A percentile compares a stretch with the other conserved stretches of the same genome.
Evolutionary conservation across 2,113 vertebrate genomes (phyloP).

Genomic region (Columba janthina): DNA sequence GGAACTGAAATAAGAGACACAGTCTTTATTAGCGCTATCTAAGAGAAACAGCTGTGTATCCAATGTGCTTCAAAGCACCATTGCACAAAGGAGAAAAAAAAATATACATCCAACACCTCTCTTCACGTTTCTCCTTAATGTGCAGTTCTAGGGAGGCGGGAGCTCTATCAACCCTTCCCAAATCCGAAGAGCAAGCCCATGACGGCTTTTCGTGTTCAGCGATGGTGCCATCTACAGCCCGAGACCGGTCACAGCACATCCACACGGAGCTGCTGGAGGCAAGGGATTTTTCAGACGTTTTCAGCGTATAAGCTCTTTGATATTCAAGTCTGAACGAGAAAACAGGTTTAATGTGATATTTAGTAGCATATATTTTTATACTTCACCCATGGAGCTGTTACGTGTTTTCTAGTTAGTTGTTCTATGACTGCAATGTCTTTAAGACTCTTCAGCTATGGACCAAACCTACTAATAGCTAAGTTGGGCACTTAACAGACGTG

Average conservation of each 20-base stretch:
- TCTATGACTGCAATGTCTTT: background rate
- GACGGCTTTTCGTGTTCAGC: background rate
- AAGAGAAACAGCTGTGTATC: background rate
- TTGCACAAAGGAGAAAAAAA: background rate
- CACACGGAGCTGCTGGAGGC: accelerated
- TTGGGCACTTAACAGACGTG: background rate
- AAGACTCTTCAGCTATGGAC: background rate
- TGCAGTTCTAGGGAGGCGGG: background rate
- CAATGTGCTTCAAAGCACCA: background rate
- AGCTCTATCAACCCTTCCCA: background rate
- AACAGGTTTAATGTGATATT: accelerated
- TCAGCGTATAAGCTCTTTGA: background rate
- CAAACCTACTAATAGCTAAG: background rate
- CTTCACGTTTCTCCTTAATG: background rate
- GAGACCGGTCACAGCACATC: background rate
- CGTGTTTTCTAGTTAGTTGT: background rate
- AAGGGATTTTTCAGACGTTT: accelerated
- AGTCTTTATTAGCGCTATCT: background rate
- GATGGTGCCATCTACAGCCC: constrained; percentile 22
- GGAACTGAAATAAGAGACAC: background rate
- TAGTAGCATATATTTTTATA: background rate
- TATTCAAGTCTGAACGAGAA: background rate
- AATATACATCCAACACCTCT: background rate
- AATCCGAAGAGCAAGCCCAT: background rate
- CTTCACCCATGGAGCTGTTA: background rate